Evolutionary conservation across 2,888 invertebrate species (phyloP).

Genomic region (Seladonia tumulorum): DNA sequence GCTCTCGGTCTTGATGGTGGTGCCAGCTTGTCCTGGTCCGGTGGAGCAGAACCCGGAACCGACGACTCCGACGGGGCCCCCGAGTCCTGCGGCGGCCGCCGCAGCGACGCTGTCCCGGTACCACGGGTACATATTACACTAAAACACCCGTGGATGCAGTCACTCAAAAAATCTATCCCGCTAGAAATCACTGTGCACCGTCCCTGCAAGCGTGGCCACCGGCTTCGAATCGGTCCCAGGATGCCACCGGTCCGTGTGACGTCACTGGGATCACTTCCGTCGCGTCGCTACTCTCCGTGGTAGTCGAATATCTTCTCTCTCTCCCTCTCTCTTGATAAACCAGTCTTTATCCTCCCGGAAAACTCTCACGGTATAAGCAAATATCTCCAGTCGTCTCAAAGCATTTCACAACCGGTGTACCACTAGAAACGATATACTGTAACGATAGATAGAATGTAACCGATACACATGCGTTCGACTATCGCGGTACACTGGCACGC

Average conservation of each 20-base stretch:
- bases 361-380: neutral
- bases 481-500: constrained; percentile 11
- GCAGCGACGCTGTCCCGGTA: constrained; percentile 86
- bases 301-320: neutral
- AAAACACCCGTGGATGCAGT: constrained; percentile 5
- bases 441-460: neutral
- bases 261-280: constrained; percentile 38
- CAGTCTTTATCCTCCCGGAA: neutral
- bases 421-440: neutral
- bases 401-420: constrained; percentile 6
- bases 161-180: neutral
- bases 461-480: constrained; percentile 17
- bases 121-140: constrained; percentile 87
- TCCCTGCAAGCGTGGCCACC: neutral
- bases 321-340: too few species aligned
- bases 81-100: constrained; percentile 86
- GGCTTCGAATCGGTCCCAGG: constrained; percentile 30
- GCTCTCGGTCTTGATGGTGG: constrained; percentile 88
- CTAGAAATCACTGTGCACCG: neutral
- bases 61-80: constrained; percentile 83
- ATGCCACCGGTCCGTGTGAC: constrained; percentile 35
- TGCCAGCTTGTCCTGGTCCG: constrained; percentile 83
- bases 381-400: constrained; percentile 1
- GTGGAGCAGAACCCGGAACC: constrained; percentile 85
- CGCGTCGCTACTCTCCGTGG: neutral